A percentile compares a stretch with the other conserved stretches of the same genome.
Conservation (phyloP, 2,797 vertebrate genomes). For the Hoplostethus atlanticus region DNA sequence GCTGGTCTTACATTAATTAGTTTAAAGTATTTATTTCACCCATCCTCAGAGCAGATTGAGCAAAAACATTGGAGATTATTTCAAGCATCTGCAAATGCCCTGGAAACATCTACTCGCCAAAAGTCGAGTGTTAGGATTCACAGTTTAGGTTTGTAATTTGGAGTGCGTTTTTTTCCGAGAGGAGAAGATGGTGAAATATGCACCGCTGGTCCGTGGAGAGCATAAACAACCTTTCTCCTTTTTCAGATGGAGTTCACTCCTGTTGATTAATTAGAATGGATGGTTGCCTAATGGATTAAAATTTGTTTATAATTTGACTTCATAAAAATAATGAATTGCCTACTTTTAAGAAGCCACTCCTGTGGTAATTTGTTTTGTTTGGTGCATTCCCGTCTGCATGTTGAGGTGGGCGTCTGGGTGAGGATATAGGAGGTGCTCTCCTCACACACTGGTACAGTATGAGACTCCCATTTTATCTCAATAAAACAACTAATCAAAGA, state of each 20-base stretch:
- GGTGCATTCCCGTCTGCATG: constrained; percentile 62
- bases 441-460: constrained; percentile 58
- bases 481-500: constrained; percentile 80
- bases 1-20: constrained; percentile 99
- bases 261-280: constrained; percentile 88
- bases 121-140: constrained; percentile 86
- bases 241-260: constrained; percentile 83
- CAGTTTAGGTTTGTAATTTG: constrained; percentile 89
- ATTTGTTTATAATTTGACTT: constrained; percentile 87
- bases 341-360: constrained; percentile 80
- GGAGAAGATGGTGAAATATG: constrained; percentile 80
- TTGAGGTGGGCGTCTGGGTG: constrained; percentile 66
- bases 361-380: constrained; percentile 80
- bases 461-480: constrained; percentile 80
- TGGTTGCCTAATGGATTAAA: constrained; percentile 86
- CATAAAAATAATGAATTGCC: constrained; percentile 84
- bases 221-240: constrained; percentile 83
- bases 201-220: constrained; percentile 81
- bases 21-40: constrained; percentile 99
- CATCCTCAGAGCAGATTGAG: constrained; percentile 99
- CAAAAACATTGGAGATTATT: constrained; percentile 99
- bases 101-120: constrained; percentile 97
- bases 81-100: constrained; percentile 99
- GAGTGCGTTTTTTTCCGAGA: constrained; percentile 56
- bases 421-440: constrained; percentile 60